Conservation (phyloP, 2,113 vertebrate species). For the Austrofundulus limnaeus region DNA sequence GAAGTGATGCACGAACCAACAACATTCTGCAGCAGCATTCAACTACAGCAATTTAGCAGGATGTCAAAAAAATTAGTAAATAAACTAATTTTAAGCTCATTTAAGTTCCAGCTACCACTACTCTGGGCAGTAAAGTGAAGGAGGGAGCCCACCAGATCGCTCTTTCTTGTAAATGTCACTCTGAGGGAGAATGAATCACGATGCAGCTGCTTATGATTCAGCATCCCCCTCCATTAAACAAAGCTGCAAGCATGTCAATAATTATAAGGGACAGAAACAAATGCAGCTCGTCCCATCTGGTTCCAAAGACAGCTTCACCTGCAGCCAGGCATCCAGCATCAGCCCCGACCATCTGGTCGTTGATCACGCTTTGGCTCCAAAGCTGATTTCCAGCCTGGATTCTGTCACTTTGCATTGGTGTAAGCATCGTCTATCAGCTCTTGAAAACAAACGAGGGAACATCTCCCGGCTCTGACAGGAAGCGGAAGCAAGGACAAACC, state of each 20-base stretch:
- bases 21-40: no score
- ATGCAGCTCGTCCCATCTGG: constrained; percentile 30
- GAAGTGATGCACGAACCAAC: not conserved
- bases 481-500: constrained; percentile 20
- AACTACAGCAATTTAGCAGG: not conserved
- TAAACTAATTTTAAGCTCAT: not conserved
- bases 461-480: no score
- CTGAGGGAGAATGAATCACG: constrained; percentile 35
- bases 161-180: constrained; percentile 13
- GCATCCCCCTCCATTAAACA: constrained; percentile 34
- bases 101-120: no score
- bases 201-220: constrained; percentile 49
- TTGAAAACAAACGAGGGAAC: constrained; percentile 21
- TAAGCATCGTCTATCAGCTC: constrained; percentile 6
- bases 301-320: constrained; percentile 40
- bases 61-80: no score
- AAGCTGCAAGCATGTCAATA: constrained; percentile 23
- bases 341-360: constrained; percentile 25
- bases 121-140: not conserved
- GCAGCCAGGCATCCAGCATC: constrained; percentile 6
- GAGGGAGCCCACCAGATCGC: not conserved
- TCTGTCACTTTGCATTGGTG: not conserved
- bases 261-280: constrained; percentile 32
- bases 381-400: constrained; percentile 20
- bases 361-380: constrained; percentile 19